Conservation (phyloP, 2,888 invertebrate species). For the Eristalis pertinax region DNA sequence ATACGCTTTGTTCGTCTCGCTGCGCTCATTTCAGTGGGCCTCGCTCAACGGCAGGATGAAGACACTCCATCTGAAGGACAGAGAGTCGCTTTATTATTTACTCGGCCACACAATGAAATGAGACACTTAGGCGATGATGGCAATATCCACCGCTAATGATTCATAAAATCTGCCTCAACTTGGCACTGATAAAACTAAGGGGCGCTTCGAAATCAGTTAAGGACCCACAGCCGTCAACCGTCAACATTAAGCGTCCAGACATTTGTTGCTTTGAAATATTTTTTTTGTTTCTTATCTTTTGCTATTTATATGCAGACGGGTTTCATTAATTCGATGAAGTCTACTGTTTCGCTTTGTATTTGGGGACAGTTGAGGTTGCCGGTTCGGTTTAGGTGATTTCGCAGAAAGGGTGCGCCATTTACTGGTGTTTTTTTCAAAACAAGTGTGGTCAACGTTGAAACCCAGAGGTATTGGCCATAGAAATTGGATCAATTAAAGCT, state of each 20-base stretch:
- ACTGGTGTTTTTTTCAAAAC: too few species aligned
- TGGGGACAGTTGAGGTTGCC: too few species aligned
- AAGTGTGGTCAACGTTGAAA: too few species aligned
- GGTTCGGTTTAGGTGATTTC: too few species aligned
- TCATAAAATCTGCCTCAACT: slow-evolving; percentile 6
- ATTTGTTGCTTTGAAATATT: too few species aligned
- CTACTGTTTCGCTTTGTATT: too few species aligned
- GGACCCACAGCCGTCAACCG: not conserved
- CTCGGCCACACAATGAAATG: not conserved
- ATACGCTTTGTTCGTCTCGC: not conserved
- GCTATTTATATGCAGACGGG: not conserved
- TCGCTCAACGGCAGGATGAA: not conserved
- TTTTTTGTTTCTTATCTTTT: not conserved
- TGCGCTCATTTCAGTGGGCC: not conserved
- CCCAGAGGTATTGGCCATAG: too few species aligned
- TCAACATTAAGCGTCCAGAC: not conserved
- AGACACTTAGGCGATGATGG: not conserved
- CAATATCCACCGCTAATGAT: not conserved
- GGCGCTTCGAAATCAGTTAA: not conserved
- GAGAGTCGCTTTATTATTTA: not conserved
- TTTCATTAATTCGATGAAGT: too few species aligned
- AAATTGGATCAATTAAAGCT: too few species aligned
- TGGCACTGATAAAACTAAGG: not conserved
- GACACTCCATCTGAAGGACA: not conserved
- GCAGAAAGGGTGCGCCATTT: too few species aligned